Evolutionary conservation across 2,113 vertebrate species (phyloP), one percentile per base, ranked within the genome.

Genomic region (Saimiri boliviensis): DNA sequence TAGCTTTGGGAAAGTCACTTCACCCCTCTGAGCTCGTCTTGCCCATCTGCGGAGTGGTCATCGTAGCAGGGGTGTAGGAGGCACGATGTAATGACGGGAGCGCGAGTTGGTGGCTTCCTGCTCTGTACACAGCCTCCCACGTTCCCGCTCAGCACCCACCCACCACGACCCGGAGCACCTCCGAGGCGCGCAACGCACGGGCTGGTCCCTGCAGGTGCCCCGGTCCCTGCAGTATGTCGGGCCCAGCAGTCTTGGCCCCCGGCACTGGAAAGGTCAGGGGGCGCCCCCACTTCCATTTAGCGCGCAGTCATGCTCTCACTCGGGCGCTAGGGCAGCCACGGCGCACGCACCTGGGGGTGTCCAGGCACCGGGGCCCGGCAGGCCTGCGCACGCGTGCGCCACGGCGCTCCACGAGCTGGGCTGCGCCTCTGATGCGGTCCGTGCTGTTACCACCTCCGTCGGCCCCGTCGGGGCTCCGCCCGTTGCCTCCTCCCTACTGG

Each of bases 361-460:
- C 74, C 20, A 1, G 3, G 2, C 27, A 8, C 3, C 17, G 1
- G 17, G 3, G 13, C 81, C 16, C 3, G 0, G 23, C n/a, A 4
- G 27, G 6, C 20, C 21, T 2, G 32, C 2, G 6, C 12, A 14
- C 1, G 8, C 23, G 2, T 2, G 30, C 0, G 6, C 83, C 19
- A 6, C 2, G 11, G 35, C 21, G 17, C 45, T 10, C 9, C 11
- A 0, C 0, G 7, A 21, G 9, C 14, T 8, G 74, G 14, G 70
- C 45, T 10, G 60, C 70, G 4, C 20, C 9, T n/a, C 30, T 45
- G 17, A 11, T 8, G 37, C 45, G 0, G 8, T 27, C 3, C 7
- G 49, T 40, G 1, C 42, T 6, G 0, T 47, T 7, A 3, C 11
- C 60, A 3, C 11, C 8, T 0, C 11, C 10, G 0, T 1, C 12